phyloP scores from a whole-genome alignment of 2,888 invertebrate genomes.

The Dioctria rufipes region DNA sequence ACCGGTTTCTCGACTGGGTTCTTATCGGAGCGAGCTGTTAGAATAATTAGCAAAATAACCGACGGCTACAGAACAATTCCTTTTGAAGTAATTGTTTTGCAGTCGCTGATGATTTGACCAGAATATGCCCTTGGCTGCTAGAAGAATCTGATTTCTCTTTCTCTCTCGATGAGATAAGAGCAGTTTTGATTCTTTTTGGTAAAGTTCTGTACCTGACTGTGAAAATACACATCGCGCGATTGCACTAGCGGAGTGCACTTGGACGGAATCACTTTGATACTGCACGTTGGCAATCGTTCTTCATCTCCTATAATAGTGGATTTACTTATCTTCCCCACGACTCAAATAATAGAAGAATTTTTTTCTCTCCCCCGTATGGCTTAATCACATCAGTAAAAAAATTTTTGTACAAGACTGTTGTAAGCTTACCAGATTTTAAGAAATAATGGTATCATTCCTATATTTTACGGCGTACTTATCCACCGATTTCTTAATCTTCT shows the following conservation, averaged over 20 bases:
- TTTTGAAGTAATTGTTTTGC: too few species aligned
- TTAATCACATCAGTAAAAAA: neutral
- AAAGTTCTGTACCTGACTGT: slow-evolving; percentile 29
- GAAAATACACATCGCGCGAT: slow-evolving; percentile 43
- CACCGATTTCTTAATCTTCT: too few species aligned
- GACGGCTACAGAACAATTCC: too few species aligned
- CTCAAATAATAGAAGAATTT: slow-evolving; percentile 45
- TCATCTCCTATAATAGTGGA: slow-evolving; percentile 31
- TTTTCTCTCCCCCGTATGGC: slow-evolving; percentile 26
- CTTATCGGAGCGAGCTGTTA: too few species aligned
- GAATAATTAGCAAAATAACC: too few species aligned
- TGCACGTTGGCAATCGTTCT: slow-evolving; percentile 35
- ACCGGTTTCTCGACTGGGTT: too few species aligned
- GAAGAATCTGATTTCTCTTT: neutral
- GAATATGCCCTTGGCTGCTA: too few species aligned
- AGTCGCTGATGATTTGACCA: too few species aligned
- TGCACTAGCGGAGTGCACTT: slow-evolving; percentile 44
- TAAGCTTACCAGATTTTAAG: too few species aligned
- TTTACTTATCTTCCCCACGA: slow-evolving; percentile 48
- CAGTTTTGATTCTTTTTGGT: neutral
- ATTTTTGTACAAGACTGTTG: too few species aligned
- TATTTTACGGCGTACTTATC: too few species aligned
- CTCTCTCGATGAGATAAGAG: neutral
- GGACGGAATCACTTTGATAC: neutral
- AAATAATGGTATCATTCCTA: too few species aligned